phyloP scores from a whole-genome alignment of 2,888 invertebrate genomes.

The Agonopterix alstromeriana region DNA sequence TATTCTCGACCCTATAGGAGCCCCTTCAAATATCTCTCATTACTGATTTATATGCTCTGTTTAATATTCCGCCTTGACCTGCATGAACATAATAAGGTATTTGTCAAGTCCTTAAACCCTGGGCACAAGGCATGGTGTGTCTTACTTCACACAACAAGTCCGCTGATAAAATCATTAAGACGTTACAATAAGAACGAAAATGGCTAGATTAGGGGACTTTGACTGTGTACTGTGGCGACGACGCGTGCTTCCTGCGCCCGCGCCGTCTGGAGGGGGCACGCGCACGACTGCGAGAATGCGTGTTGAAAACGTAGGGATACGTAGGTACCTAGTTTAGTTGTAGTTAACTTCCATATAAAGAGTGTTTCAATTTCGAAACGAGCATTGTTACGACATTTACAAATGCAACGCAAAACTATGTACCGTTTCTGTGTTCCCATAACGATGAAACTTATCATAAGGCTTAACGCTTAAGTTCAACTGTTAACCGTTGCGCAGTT shows the following conservation, averaged over 20 bases:
- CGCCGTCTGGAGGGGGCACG: conserved; percentile 32
- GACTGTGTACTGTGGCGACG: conserved; percentile 22
- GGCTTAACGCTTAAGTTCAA: too few species aligned
- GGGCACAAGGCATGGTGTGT: conserved; percentile 20
- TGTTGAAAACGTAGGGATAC: conserved; percentile 35
- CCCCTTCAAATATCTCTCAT: too few species aligned
- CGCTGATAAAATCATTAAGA: too few species aligned
- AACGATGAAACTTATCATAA: too few species aligned
- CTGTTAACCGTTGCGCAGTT: too few species aligned
- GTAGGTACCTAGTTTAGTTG: conserved; percentile 29
- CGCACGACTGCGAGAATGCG: conserved; percentile 51
- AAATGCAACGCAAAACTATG: too few species aligned
- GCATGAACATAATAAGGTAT: conserved; percentile 39
- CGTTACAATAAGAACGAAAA: too few species aligned
- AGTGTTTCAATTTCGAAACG: conserved; percentile 11
- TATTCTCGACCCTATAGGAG: too few species aligned
- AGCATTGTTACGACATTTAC: too few species aligned
- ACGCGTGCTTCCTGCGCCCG: conserved; percentile 61
- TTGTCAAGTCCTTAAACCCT: conserved; percentile 40
- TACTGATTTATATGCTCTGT: not conserved
- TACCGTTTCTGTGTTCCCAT: too few species aligned
- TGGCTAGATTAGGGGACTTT: too few species aligned
- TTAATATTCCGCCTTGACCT: conserved; percentile 31
- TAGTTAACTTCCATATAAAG: conserved; percentile 34
- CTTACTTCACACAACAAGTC: conserved; percentile 12